These are phyloP conservation scores for Vesta saturnalis DNA, from an alignment of 2,888 invertebrate species.

Conservation along the genomic window DNA sequence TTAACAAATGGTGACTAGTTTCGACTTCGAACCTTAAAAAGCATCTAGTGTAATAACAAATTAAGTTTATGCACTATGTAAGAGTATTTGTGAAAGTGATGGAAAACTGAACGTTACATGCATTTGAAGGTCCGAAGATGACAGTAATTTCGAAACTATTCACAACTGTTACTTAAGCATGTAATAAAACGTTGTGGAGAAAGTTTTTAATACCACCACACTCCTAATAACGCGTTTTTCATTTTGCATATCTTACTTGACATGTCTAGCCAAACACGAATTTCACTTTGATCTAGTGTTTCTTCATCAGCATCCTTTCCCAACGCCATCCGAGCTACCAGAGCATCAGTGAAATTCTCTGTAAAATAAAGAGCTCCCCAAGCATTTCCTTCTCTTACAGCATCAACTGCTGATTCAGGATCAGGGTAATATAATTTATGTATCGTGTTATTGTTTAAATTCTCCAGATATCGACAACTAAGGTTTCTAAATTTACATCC, in stretches of 20 bases:
- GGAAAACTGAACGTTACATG: too few species aligned
- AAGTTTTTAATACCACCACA: too few species aligned
- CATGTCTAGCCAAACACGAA: conserved; percentile 92
- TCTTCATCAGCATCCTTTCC: conserved; percentile 87
- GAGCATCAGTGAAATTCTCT: conserved; percentile 88
- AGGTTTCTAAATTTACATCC: conserved; percentile 77
- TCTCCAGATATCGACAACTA: conserved; percentile 83
- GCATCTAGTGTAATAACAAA: too few species aligned
- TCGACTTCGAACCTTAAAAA: too few species aligned
- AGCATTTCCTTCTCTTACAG: conserved; percentile 79
- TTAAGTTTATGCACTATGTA: too few species aligned
- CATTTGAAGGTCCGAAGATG: too few species aligned
- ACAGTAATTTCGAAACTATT: too few species aligned
- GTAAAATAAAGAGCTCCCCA: conserved; percentile 93
- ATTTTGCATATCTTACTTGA: conserved; percentile 71
- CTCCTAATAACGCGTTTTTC: too few species aligned
- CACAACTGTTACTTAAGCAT: too few species aligned
- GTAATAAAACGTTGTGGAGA: too few species aligned
- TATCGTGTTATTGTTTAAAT: conserved; percentile 78
- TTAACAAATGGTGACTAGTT: too few species aligned
- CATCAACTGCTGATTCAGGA: conserved; percentile 72
- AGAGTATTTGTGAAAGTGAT: too few species aligned
- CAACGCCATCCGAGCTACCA: conserved; percentile 82
- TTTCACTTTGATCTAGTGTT: conserved; percentile 86
- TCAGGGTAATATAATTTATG: conserved; percentile 75